A percentile compares a stretch with the other conserved stretches of the same genome.
Evolutionary conservation across 2,113 vertebrate species (phyloP).

Genomic region (Protobothrops mucrosquamatus): DNA sequence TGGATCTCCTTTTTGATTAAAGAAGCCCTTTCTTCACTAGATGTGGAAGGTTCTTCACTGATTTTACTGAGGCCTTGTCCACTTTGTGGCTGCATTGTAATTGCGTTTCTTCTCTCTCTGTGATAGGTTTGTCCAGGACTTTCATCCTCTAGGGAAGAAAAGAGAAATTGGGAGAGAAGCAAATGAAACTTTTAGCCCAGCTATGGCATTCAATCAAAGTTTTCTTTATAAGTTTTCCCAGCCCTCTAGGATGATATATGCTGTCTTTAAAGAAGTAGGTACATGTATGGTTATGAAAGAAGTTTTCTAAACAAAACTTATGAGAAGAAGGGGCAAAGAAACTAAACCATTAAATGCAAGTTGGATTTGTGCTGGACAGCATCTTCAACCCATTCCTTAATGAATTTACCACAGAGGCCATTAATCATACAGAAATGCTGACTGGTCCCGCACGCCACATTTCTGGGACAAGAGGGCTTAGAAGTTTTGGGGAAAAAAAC

Average conservation of each 20-base stretch:
- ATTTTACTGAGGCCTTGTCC: constrained; percentile 79
- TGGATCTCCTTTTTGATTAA: constrained; percentile 97
- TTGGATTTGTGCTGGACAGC: constrained; percentile 38
- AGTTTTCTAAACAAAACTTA: not conserved
- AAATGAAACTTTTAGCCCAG: constrained; percentile 53
- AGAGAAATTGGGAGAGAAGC: constrained; percentile 41
- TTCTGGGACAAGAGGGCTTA: constrained; percentile 41
- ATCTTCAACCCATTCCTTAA: constrained; percentile 15
- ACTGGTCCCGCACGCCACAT: constrained; percentile 41
- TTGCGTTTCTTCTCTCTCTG: constrained; percentile 91
- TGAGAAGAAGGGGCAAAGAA: not conserved
- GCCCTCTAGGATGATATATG: not conserved
- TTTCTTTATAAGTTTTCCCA: constrained; percentile 44
- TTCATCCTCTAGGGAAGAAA: constrained; percentile 84
- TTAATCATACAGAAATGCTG: constrained; percentile 20
- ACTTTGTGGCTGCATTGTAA: constrained; percentile 83
- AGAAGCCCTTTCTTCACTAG: constrained; percentile 90
- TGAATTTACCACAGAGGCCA: constrained; percentile 1
- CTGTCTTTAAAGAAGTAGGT: constrained; percentile 39
- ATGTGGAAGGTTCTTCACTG: constrained; percentile 93
- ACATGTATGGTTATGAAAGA: constrained; percentile 38
- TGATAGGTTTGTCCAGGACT: constrained; percentile 87
- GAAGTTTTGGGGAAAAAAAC: constrained; percentile 35
- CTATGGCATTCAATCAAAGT: constrained; percentile 45
- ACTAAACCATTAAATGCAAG: not conserved